Conservation (phyloP, 2,113 vertebrate species). For the Pomatostomus ruficeps region DNA sequence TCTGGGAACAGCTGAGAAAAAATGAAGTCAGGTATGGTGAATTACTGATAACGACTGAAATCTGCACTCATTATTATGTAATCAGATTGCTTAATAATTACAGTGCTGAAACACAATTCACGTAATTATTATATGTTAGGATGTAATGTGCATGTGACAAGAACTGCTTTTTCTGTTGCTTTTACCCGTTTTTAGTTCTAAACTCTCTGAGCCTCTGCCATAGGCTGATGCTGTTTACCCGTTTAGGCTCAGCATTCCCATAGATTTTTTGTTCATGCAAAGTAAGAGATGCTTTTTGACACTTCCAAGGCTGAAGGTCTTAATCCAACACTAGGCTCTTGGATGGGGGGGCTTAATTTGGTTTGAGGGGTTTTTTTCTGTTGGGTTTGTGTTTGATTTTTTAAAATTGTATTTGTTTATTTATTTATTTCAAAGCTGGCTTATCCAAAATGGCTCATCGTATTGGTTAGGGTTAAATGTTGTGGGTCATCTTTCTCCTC, state of each 20-base stretch:
- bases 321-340: neutral
- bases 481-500: neutral
- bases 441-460: neutral
- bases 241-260: neutral
- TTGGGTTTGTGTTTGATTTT: neutral
- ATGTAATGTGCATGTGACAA: neutral
- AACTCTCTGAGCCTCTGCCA: neutral
- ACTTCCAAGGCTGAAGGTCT: neutral
- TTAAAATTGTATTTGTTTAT: neutral
- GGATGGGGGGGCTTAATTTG: fast-evolving
- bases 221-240: neutral
- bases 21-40: conserved; percentile 66
- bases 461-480: neutral
- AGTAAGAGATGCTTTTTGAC: neutral
- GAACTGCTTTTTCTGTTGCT: neutral
- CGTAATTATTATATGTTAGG: neutral
- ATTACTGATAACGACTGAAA: neutral
- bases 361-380: neutral
- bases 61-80: neutral
- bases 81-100: neutral
- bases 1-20: conserved; percentile 83
- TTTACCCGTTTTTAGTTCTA: neutral
- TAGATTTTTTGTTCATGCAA: neutral
- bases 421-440: neutral
- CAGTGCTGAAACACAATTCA: neutral